Evolutionary conservation across 2,888 invertebrate species (phyloP).

Genomic region (Pterostichus madidus): DNA sequence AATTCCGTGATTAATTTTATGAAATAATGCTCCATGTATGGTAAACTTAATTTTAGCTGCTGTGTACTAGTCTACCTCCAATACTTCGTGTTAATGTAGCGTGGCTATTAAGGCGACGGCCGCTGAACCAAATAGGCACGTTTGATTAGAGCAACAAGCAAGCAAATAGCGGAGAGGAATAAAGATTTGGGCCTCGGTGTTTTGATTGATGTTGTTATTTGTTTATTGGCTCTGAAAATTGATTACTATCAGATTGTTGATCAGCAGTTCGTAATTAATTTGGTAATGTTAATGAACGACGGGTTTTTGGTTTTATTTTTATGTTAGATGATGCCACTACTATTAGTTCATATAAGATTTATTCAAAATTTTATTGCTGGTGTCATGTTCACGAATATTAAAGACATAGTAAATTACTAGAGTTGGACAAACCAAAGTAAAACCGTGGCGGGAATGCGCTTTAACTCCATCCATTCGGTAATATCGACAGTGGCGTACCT

Average conservation of each 20-base stretch:
- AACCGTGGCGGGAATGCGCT: too few relatives aligned
- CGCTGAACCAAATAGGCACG: background rate
- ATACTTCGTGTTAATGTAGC: too few relatives aligned
- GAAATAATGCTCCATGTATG: conserved; percentile 39
- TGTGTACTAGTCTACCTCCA: background rate
- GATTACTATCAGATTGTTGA: background rate
- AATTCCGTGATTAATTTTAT: conserved; percentile 43
- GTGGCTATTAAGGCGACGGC: background rate
- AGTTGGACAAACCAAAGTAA: too few relatives aligned
- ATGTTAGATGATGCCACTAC: too few relatives aligned
- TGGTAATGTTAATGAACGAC: background rate
- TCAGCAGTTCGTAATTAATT: background rate
- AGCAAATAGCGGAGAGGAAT: background rate
- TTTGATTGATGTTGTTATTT: conserved; percentile 6
- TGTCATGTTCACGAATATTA: too few relatives aligned
- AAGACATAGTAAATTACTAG: too few relatives aligned
- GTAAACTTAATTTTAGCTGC: background rate
- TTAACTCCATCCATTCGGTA: too few relatives aligned
- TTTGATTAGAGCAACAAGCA: background rate
- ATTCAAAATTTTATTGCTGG: too few relatives aligned
- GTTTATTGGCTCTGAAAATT: conserved; percentile 16
- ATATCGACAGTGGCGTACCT: too few relatives aligned
- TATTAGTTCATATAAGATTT: too few relatives aligned
- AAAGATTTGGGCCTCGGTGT: background rate
- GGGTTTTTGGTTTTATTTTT: background rate